Base-by-base conservation (phyloP, 2,113 vertebrate genomes). In the Sorex araneus region DNA sequence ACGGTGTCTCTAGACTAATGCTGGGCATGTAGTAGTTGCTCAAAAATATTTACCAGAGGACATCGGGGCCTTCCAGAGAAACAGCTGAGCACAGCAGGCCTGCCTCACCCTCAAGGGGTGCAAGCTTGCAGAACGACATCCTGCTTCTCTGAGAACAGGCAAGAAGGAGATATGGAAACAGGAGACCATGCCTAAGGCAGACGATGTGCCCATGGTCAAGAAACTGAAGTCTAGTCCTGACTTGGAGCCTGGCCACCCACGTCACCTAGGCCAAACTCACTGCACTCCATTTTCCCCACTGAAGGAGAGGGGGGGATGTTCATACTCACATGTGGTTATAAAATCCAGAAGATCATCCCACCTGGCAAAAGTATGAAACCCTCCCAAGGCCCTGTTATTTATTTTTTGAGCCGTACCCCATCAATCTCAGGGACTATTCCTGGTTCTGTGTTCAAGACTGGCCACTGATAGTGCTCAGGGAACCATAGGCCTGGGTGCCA, bases 321-420 rank as follows among this genome's bases (percentile, higher is more conserved):
- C 80, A 86, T 50, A 80, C 23, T 80, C 60, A 50, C 8, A 36
- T 8, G 25, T 40, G 36, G 21, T 76, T 73, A 60, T 12, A 71
- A 83, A 34, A 87, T 67, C 25, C 32, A 84, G 19, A 71, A 87
- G 84, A 18, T 90, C 27, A 18, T 73, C 71, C 25, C 71, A 57
- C 0, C 1, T n/a, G 36, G 79, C 50, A 78, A 70, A 71, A 16
- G 32, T 66, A n/a, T n/a, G 63, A 70, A 34, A 6, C 60, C 63
- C 23, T 25, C 16, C 64, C 32, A 57, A 74, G 70, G 9, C 34
- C 34, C 40, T 19, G 47, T 15, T 18, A 54, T 21, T 5, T 60
- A 21, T 60, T 60, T 60, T 60, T 60, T 21, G 57, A 60, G 57
- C 57, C 57, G 23, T 23, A 21, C 18, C 18, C 57, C 57, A 60